Evolutionary conservation across 2,113 vertebrate genomes (phyloP).

Genomic region (Cephalopterus ornatus): DNA sequence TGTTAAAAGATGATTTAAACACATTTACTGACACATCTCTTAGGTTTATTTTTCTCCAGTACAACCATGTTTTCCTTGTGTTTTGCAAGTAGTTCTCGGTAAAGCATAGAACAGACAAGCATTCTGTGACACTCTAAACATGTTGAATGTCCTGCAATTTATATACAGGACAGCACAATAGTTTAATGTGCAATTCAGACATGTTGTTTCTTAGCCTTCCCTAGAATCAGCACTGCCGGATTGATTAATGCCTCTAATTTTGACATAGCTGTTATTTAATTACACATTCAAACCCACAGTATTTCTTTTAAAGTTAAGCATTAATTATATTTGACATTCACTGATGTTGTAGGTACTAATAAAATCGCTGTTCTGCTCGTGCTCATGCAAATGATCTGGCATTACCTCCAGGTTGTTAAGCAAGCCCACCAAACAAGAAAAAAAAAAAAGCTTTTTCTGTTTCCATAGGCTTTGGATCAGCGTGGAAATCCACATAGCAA

Average conservation of each 20-base stretch:
- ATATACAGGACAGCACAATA: neutral
- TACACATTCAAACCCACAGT: neutral
- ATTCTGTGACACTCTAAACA: neutral
- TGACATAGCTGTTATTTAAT: neutral
- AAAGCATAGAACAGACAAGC: neutral
- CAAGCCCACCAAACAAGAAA: neutral
- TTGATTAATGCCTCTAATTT: neutral
- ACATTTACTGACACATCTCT: neutral
- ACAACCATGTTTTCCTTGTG: neutral
- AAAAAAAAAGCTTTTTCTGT: neutral
- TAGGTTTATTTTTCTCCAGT: neutral
- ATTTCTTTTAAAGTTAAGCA: neutral
- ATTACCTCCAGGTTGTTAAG: neutral
- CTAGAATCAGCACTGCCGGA: neutral
- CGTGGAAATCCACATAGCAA: neutral
- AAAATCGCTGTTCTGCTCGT: neutral
- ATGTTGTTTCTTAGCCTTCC: neutral
- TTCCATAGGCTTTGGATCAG: neutral
- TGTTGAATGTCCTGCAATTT: neutral
- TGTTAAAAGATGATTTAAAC: neutral
- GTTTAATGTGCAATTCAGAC: neutral
- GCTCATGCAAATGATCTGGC: neutral
- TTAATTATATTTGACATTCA: neutral
- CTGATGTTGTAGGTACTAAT: neutral
- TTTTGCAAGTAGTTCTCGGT: neutral